Evolutionary conservation across 2,888 invertebrate species (phyloP), one percentile per base, ranked within the genome.

Genomic region (Ephialtes manifestator): DNA sequence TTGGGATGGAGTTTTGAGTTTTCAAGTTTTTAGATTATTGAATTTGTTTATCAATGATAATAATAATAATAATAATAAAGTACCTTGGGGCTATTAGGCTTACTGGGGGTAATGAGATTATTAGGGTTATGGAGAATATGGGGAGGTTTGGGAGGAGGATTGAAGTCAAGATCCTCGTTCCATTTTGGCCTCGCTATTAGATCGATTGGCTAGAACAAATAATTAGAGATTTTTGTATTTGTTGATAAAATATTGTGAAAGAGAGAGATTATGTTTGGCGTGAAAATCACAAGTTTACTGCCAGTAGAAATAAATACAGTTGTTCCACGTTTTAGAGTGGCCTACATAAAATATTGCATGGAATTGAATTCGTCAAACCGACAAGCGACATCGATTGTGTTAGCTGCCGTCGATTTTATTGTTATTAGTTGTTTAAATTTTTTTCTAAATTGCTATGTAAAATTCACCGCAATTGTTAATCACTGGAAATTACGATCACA

Each of bases 141-240:
- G 15, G 58, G 31, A 3, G 58, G 24, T 31, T 31, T 60, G 31
- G 24, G 24, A 24, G 31, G 10, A 5, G 53, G 39, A 8, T 24
- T 51, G 7, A 13, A 1, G 15, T 53, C 53, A 31, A 28, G 51
- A 2, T 28, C 8, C 24, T 13, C 10, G 13, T 53, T 24, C 63
- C 71, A 72, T 18, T 63, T 28, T 4, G 24, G 65, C 4, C 11
- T 15, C 2, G 4, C 4, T 15, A 46, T 28, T 7, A 18, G n/a
- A 24, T 63, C 63, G n/a, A 55, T 65, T 63, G 65, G 71, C 71
- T 80, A 24, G 15, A 63, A 72, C 13, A 65, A 65, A 53, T 43
- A 31, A 68, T 68, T 13, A 46, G 13, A 39, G 10, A 1, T 39
- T 39, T 2, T 10, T 39, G 5, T 7, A 10, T 39, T 39, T 39